Base-by-base conservation (phyloP, 2,797 vertebrate species). In the Loriculus beryllinus region DNA sequence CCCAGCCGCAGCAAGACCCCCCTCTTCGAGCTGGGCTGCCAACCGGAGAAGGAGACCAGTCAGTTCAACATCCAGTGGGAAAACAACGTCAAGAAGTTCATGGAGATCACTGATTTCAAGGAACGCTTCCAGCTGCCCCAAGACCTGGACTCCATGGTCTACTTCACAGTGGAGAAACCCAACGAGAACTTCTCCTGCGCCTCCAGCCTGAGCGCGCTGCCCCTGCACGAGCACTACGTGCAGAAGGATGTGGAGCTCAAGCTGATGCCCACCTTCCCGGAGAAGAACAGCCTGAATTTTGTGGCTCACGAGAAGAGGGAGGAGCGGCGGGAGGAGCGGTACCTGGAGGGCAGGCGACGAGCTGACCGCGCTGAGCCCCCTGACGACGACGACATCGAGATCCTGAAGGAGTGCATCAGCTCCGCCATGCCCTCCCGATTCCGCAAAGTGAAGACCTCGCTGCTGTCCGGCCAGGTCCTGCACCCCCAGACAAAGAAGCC, bases 161-260 rank as follows among this genome's bases (percentile, higher is more conserved):
- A 99, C 95, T 99, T 99, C 96, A 99, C 99, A 0, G 99, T 99
- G 94, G 99, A 99, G 98, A 99, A 99, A 90, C 99, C 99, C 3
- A 99, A 98, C 0, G 99, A 99, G 97, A 99, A 99, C 96, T 99
- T 99, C 96, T 99, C 99, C 1, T 99, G 99, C 11, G 99, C 99
- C n/a, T 99, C 99, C 31, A 99, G 99, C 96, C 97, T 99, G 87
- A 99, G 99, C 5, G 99, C 99, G 3, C 96, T 99, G 91, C 99
- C 99, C 57, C 98, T 99, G 68, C 99, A 99, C 0, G 99, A 99
- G 94, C 99, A 99, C 89, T 99, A 99, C 0, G 98, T 99, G 15
- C 99, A 99, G 96, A 99, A 99, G 97, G 99, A 99, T 0, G 99
- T 99, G 74, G 99, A 99, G 96, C 98, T 99, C 54, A 99, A 99